Conservation (phyloP, 2,888 invertebrate genomes). For the Chironomus tentans region DNA sequence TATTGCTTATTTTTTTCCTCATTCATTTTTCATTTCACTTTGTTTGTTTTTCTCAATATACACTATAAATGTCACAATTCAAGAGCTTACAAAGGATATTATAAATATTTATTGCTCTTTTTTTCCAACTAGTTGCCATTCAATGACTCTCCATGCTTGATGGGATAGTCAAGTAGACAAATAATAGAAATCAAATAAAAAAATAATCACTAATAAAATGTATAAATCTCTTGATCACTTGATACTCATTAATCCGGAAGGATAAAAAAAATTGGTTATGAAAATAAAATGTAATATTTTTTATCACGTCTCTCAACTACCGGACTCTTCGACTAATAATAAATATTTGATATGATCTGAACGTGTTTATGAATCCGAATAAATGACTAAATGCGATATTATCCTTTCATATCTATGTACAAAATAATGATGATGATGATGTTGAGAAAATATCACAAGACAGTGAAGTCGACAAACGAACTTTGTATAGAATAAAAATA, state of each 20-base stretch:
- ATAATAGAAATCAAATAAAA: too few relatives aligned
- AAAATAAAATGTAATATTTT: too few relatives aligned
- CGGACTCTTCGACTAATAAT: too few relatives aligned
- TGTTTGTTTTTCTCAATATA: background rate
- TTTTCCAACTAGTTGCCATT: background rate
- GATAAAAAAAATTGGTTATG: too few relatives aligned
- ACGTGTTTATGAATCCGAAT: too few relatives aligned
- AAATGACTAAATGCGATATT: slow-evolving; percentile 5
- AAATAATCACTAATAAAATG: background rate
- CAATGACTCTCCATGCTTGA: background rate
- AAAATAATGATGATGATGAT: slow-evolving; percentile 23
- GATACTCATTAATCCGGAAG: too few relatives aligned
- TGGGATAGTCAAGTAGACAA: background rate
- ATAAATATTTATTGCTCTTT: background rate
- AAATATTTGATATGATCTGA: too few relatives aligned
- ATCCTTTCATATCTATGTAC: slow-evolving; percentile 25
- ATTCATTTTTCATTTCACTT: background rate
- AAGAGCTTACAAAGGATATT: too few relatives aligned
- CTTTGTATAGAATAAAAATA: background rate
- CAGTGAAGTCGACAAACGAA: slow-evolving; percentile 1
- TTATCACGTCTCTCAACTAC: too few relatives aligned
- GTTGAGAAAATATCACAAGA: background rate
- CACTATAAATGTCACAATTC: too few relatives aligned
- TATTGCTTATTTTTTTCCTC: background rate
- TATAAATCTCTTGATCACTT: too few relatives aligned